phyloP scores from a whole-genome alignment of 2,888 invertebrate species.

The Halictus ligatus region DNA sequence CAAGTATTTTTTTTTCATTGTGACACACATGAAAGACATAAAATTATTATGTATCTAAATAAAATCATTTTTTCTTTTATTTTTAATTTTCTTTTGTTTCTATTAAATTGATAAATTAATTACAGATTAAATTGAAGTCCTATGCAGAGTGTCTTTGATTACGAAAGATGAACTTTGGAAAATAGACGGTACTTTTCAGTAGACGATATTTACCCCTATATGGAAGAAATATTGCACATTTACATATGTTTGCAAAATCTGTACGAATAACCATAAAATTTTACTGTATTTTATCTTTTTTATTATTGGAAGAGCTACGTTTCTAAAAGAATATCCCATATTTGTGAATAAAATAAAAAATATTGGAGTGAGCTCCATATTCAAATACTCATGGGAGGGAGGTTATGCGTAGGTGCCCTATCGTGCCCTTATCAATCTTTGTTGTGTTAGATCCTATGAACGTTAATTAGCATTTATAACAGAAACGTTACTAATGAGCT shows the following conservation, averaged over 20 bases:
- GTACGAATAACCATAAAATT: neutral
- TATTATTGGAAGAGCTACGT: neutral
- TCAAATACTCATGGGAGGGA: neutral
- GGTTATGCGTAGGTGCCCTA: neutral
- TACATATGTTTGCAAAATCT: neutral
- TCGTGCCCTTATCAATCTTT: neutral
- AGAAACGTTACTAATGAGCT: neutral
- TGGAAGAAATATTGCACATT: neutral
- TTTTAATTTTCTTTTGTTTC: neutral
- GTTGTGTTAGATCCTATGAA: neutral
- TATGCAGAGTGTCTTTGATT: too few relatives aligned
- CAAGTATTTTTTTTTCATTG: too few relatives aligned
- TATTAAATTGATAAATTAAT: too few relatives aligned
- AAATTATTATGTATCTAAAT: too few relatives aligned
- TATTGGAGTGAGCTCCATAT: neutral
- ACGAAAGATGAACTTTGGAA: neutral
- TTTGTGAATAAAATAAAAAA: neutral
- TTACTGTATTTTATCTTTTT: neutral
- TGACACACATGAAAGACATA: too few relatives aligned
- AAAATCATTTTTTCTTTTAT: too few relatives aligned
- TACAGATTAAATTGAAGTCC: too few relatives aligned
- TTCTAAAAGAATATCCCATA: neutral
- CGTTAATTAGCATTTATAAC: neutral
- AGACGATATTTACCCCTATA: neutral
- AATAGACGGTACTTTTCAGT: neutral